Conservation (phyloP, 2,797 vertebrate genomes). For the Catamblyrhynchus diadema region DNA sequence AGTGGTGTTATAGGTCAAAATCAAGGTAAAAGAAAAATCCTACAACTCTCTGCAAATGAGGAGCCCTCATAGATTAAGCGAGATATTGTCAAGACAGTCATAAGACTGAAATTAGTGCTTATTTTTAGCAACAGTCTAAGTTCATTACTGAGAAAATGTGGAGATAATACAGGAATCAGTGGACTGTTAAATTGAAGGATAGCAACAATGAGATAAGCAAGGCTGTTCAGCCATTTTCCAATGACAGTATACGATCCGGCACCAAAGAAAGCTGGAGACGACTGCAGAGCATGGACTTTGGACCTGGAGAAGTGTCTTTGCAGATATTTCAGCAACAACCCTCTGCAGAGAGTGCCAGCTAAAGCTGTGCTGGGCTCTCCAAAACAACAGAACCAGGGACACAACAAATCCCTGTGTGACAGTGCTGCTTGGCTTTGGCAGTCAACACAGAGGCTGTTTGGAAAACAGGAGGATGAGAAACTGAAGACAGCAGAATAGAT, state of each 20-base stretch:
- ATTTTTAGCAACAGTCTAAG: background rate
- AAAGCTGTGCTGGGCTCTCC: background rate
- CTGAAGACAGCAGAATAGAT: background rate
- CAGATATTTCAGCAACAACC: background rate
- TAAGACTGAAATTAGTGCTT: background rate
- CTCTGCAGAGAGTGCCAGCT: background rate
- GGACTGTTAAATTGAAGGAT: background rate
- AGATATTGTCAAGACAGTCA: background rate
- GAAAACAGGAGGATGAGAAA: background rate
- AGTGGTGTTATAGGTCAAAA: background rate
- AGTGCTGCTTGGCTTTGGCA: background rate
- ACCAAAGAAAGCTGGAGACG: background rate
- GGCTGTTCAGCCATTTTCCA: background rate
- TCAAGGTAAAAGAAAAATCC: background rate
- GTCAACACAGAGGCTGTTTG: background rate
- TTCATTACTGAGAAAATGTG: background rate
- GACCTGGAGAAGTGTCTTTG: background rate
- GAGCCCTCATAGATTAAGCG: accelerated
- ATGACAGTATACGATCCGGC: background rate
- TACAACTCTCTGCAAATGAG: background rate
- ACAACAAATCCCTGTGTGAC: background rate
- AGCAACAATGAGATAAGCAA: background rate
- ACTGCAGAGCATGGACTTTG: background rate
- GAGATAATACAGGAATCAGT: background rate
- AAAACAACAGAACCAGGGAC: background rate